A percentile compares a stretch with the other conserved stretches of the same genome.
phyloP scores from a whole-genome alignment of 2,113 vertebrate genomes.

The Podarcis cretensis region DNA sequence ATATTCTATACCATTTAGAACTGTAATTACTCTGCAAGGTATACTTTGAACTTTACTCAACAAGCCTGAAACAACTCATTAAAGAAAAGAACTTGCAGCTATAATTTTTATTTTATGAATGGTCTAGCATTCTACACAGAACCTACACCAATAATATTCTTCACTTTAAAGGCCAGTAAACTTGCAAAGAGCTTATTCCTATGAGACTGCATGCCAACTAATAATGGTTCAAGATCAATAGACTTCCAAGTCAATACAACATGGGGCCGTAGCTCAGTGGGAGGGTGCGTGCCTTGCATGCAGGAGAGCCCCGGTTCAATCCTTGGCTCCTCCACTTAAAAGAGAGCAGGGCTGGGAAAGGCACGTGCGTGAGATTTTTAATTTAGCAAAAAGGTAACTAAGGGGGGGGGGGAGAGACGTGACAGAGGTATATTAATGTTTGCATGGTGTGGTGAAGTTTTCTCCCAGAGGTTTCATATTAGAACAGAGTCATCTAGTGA shows the following conservation, averaged over 20 bases:
- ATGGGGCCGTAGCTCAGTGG: neutral
- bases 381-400: no score
- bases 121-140: slow-evolving; percentile 20
- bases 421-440: no score
- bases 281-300: neutral
- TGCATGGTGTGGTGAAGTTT: no score
- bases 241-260: slow-evolving; percentile 8
- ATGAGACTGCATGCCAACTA: neutral
- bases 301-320: neutral
- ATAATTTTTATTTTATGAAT: slow-evolving; percentile 19
- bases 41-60: slow-evolving; percentile 38
- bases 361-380: no score
- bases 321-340: neutral
- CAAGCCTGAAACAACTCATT: slow-evolving; percentile 31
- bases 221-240: slow-evolving; percentile 16
- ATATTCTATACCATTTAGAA: neutral
- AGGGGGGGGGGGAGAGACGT: no score
- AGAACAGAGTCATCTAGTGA: no score
- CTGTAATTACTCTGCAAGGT: slow-evolving; percentile 49
- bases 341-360: no score
- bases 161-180: neutral
- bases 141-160: neutral
- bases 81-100: slow-evolving; percentile 18
- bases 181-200: neutral
- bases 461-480: no score